A percentile compares a stretch with the other conserved stretches of the same genome.
Conservation (phyloP, 2,797 vertebrate species). For the Oreonectes daqikongensis region DNA sequence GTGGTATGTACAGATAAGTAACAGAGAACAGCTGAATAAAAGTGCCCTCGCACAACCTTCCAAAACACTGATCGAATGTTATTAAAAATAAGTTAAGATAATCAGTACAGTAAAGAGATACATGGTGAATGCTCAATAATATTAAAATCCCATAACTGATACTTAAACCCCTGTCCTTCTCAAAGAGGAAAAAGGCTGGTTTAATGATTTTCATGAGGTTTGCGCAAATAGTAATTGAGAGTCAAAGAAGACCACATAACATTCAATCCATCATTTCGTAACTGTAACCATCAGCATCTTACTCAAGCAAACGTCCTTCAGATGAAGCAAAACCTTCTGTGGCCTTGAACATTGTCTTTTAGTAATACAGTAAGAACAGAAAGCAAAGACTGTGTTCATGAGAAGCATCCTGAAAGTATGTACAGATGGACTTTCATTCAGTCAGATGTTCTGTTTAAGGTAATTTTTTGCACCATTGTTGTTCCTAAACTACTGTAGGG, state of each 20-base stretch:
- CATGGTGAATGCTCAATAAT: constrained; percentile 59
- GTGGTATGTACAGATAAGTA: constrained; percentile 63
- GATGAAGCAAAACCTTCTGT: neutral
- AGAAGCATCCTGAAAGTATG: constrained; percentile 66
- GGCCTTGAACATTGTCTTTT: constrained; percentile 1
- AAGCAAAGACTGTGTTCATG: constrained; percentile 63
- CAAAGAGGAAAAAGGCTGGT: constrained; percentile 35
- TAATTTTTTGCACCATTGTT: constrained; percentile 25
- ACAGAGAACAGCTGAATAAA: constrained; percentile 73
- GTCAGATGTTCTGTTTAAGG: constrained; percentile 37
- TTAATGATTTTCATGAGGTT: constrained; percentile 6
- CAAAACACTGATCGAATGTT: neutral
- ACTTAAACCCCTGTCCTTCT: constrained; percentile 27
- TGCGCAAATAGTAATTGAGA: neutral
- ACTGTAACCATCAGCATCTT: neutral
- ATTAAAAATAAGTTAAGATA: constrained; percentile 52
- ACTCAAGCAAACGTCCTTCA: neutral
- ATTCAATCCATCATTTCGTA: neutral
- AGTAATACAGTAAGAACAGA: constrained; percentile 50
- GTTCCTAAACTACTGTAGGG: constrained; percentile 32
- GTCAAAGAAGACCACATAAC: neutral
- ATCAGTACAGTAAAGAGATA: constrained; percentile 47
- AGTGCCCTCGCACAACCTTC: constrained; percentile 65
- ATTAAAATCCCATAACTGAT: constrained; percentile 59
- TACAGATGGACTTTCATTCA: constrained; percentile 63